Evolutionary conservation across 1,140 invertebrate genomes (phyloP), one percentile per base, ranked within the genome.

Genomic region (Phortica variegata): DNA sequence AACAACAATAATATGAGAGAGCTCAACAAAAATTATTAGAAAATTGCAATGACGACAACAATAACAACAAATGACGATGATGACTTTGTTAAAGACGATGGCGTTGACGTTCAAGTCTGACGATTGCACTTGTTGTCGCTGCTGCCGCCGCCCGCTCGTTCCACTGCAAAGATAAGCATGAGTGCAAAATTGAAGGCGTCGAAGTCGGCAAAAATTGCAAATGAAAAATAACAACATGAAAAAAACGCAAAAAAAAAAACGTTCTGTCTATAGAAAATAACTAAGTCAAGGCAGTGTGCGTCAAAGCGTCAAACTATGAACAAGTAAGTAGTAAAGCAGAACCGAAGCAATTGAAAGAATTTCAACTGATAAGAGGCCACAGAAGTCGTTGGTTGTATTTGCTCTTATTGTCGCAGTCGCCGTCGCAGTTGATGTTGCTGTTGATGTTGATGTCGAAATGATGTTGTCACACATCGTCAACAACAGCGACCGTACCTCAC

Each of bases 41-140:
- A 66, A 66, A 66, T 68, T 66, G 63, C 62, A 66, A 41, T 55
- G 50, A 37, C 40, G 54, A 49, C 55, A n/a, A n/a, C n/a, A n/a
- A n/a, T n/a, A n/a, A n/a, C n/a, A n/a, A n/a, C n/a, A n/a, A n/a
- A n/a, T n/a, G 54, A 52, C 46, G 60, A 62, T n/a, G n/a, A n/a
- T 57, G 63, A 57, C 63, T 63, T 66, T 62, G 63, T 68, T 66
- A 59, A 31, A 56, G 52, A 49, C 52, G 54, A 44, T 66, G 33
- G 33, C 33, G 12, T 34, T 7, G 12, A 15, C n/a, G n/a, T n/a
- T n/a, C 33, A 34, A 15, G 33, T 29, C n/a, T 7, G 33, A 15
- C 33, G 12, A 15, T 34, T 7, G 33, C 8, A 15, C 33, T 34
- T 56, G n/a, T n/a, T n/a, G n/a, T n/a, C n/a, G n/a, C n/a, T n/a